Base-by-base conservation (phyloP, 2,888 invertebrate genomes). In the Pyrochroa serraticornis region DNA sequence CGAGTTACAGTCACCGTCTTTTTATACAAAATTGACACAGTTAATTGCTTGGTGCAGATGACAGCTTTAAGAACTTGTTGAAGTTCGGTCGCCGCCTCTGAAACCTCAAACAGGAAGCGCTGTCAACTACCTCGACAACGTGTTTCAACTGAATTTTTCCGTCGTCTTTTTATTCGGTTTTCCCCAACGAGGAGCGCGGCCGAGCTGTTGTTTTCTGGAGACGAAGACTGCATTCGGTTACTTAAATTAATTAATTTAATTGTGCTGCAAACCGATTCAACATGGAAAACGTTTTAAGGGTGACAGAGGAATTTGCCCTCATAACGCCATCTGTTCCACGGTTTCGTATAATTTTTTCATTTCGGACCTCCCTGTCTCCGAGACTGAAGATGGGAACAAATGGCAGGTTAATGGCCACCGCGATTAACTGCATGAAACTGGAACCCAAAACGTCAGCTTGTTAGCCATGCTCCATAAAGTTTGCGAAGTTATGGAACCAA, bases 11-110 rank as follows among this genome's bases (percentile, higher is more conserved):
- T 44, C 22, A 9, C 6, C 6, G 30, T 36, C 13, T 50, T 52
- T 52, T 52, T 36, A 13, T 7, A 14, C 35, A 33, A 41, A 59
- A 56, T 62, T 62, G 62, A 59, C 62, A 60, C 59, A 52, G 63
- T 62, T 67, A 70, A 70, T 70, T 70, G 66, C 63, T 57, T 58
- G 56, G 62, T 67, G 67, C 58, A 55, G 69, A 64, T 70, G 70
- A 70, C 70, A 70, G 69, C 44, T 69, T 69, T 70, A 68, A 69
- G 67, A 62, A 65, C 58, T 61, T 64, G 70, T 68, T 68, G 70
- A 69, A 68, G 66, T 66, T 62, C 42, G 57, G 61, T 66, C 41
- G 62, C 61, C 64, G 62, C 63, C 62, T 63, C 53, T 61, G 49
- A 60, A 60, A 59, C 64, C 64, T 38, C 64, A 51, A 58, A 60